Percentiles rank a stretch among this genome's conserved stretches.
These are phyloP conservation scores for Epistrophella euchroma DNA, from an alignment of 2,888 invertebrate species.

Conservation along the genomic window DNA sequence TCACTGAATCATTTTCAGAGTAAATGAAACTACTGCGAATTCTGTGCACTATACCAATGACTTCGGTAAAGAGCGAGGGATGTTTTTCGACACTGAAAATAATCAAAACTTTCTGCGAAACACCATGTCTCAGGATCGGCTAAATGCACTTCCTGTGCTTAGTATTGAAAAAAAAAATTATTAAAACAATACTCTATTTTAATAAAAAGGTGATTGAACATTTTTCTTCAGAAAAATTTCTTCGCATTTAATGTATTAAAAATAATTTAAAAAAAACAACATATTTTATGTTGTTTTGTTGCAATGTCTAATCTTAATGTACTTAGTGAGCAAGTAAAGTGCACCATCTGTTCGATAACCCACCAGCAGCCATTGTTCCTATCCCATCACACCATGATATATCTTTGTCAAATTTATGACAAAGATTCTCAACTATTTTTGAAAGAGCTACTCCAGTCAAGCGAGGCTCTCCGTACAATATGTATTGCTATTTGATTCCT, in stretches of 20 bases:
- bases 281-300: not conserved
- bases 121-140: conserved; percentile 1
- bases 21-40: not conserved
- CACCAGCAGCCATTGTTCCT: not conserved
- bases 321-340: not conserved
- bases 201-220: not conserved
- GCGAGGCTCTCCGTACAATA: not conserved
- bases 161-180: not conserved
- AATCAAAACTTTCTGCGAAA: not conserved
- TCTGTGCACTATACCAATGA: not conserved
- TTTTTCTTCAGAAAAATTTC: not conserved
- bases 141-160: conserved; percentile 1
- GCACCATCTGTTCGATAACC: not conserved
- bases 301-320: not conserved
- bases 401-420: not conserved
- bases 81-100: not conserved
- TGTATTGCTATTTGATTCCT: fast-evolving
- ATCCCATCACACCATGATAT: not conserved
- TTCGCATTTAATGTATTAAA: not conserved
- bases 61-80: not conserved
- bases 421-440: not conserved
- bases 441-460: not conserved
- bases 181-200: not conserved
- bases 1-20: not conserved
- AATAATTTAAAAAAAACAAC: not conserved